Percentiles rank a stretch among this genome's conserved stretches.
phyloP scores from a whole-genome alignment of 1,140 invertebrate species.

The Pseudobourletiella spinata region DNA sequence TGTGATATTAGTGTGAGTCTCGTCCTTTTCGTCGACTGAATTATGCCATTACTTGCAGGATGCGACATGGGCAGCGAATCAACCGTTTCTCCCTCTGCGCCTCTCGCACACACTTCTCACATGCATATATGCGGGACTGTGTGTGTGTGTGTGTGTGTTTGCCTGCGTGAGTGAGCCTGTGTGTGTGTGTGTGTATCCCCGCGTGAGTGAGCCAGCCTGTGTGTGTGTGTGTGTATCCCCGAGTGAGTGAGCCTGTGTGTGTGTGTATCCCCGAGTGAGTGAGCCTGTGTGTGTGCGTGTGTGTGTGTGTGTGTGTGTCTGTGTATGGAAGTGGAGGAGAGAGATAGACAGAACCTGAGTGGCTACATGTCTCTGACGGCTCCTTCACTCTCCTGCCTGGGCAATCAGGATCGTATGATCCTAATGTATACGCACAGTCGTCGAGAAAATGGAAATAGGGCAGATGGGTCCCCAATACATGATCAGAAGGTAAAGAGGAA shows the following conservation, averaged over 20 bases:
- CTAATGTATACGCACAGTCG: background rate
- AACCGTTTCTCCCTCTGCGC: background rate
- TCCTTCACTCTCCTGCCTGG: background rate
- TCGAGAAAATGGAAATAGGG: constrained; percentile 9
- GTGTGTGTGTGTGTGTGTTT: too few relatives aligned
- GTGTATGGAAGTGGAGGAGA: too few relatives aligned
- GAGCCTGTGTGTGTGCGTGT: too few relatives aligned
- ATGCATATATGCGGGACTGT: too few relatives aligned
- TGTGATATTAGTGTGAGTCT: background rate
- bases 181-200: too few relatives aligned
- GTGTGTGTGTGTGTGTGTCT: too few relatives aligned
- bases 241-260: too few relatives aligned
- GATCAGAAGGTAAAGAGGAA: constrained; percentile 32
- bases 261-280: too few relatives aligned
- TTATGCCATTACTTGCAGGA: constrained; percentile 5
- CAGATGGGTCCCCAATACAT: constrained; percentile 12
- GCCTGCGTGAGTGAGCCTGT: too few relatives aligned
- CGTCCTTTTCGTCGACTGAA: constrained; percentile 15
- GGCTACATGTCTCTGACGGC: background rate
- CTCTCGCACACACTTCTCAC: too few relatives aligned
- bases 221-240: too few relatives aligned
- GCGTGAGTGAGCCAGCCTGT: too few relatives aligned
- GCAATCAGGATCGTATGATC: background rate
- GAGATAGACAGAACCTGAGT: background rate
- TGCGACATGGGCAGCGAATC: constrained; percentile 8